Conservation (phyloP, 2,797 vertebrate species). For the Dicrostonyx torquatus region DNA sequence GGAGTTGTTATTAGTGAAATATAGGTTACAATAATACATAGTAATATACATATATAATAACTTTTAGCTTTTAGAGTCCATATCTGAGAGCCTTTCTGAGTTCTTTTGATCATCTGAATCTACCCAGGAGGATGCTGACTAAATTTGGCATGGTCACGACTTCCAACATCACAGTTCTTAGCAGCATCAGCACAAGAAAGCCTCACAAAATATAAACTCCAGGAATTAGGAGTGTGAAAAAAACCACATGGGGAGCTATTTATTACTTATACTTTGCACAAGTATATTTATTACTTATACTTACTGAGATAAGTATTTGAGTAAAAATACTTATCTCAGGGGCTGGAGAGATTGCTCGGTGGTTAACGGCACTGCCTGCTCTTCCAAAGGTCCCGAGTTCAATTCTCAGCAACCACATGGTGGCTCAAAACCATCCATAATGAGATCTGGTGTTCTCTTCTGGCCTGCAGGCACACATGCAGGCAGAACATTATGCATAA, state of each 20-base stretch:
- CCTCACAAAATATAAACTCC: not conserved
- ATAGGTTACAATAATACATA: not conserved
- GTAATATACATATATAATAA: not conserved
- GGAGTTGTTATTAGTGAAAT: not conserved
- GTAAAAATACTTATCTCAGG: not conserved
- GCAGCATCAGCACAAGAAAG: not conserved
- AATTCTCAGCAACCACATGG: too few species aligned
- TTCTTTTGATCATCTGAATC: not conserved
- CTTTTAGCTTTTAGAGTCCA: not conserved
- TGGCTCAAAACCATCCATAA: too few species aligned
- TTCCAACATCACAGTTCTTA: not conserved
- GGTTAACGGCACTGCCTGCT: too few species aligned
- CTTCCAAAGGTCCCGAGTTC: too few species aligned
- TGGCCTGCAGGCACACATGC: too few species aligned
- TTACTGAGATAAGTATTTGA: too few species aligned
- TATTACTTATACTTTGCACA: not conserved
- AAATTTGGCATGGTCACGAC: not conserved
- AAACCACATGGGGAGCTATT: not conserved
- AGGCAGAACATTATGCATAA: too few species aligned
- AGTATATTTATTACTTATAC: too few species aligned
- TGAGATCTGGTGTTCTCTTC: too few species aligned
- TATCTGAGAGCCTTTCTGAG: not conserved
- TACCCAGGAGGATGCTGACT: not conserved
- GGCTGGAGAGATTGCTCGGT: too few species aligned
- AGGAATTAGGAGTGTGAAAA: not conserved